Conservation (phyloP, 1,140 invertebrate species). For the Temnothorax longispinosus region DNA sequence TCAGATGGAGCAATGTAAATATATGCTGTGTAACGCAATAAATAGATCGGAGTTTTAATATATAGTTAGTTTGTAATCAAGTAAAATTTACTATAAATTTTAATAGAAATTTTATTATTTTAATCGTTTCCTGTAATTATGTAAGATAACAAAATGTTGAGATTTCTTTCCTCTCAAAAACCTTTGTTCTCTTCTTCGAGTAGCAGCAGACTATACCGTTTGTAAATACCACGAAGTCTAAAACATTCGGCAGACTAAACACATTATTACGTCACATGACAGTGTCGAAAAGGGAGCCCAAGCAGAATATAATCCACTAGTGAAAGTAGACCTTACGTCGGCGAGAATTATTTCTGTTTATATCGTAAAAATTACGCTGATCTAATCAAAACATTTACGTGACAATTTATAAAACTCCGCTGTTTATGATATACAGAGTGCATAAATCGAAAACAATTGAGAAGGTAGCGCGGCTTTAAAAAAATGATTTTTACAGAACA, state of each 20-base stretch:
- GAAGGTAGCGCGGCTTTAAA: not conserved
- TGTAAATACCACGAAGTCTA: constrained; percentile 68
- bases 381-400: constrained; percentile 43
- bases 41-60: not conserved
- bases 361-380: constrained; percentile 33
- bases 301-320: constrained; percentile 49
- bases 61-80: not conserved
- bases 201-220: constrained; percentile 28
- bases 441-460: not conserved
- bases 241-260: constrained; percentile 71
- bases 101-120: not conserved
- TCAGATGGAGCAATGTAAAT: constrained; percentile 10
- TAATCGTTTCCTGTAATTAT: not conserved
- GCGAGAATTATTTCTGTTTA: constrained; percentile 33
- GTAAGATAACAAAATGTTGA: not conserved
- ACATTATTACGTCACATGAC: constrained; percentile 60
- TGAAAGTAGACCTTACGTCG: constrained; percentile 50
- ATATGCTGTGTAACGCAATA: not conserved
- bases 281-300: constrained; percentile 43
- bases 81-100: not conserved
- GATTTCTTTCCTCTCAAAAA: constrained; percentile 15
- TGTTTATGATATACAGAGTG: not conserved
- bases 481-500: not conserved
- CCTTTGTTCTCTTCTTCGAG: constrained; percentile 9
- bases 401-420: not conserved